These are phyloP conservation scores for Cygnus atratus DNA, from an alignment of 2,113 vertebrate species.

Conservation along the genomic window DNA sequence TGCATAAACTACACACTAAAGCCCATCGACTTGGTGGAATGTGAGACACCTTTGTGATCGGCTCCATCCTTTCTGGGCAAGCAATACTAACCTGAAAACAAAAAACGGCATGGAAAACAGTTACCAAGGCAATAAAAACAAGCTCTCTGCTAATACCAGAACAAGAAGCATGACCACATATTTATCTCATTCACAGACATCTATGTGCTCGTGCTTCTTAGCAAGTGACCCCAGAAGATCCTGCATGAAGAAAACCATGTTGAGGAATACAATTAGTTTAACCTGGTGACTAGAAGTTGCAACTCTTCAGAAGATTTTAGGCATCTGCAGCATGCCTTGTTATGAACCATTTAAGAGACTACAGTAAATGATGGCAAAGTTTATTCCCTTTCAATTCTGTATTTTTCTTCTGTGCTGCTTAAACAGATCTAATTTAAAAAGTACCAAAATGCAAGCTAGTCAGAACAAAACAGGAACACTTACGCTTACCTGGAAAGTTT, in stretches of 20 bases:
- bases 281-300: neutral
- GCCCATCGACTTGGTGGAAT: constrained; percentile 97
- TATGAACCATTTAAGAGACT: neutral
- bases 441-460: neutral
- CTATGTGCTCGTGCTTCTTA: neutral
- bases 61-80: constrained; percentile 98
- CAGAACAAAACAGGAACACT: neutral
- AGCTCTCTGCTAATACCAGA: neutral
- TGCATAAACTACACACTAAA: constrained; percentile 95
- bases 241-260: neutral
- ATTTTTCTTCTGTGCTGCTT: neutral
- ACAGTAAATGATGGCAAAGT: neutral
- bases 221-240: neutral
- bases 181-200: neutral
- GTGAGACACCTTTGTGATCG: constrained; percentile 97
- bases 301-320: neutral
- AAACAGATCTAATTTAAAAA: neutral
- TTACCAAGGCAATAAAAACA: neutral
- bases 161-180: neutral
- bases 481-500: neutral
- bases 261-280: neutral
- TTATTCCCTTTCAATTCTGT: neutral
- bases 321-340: neutral
- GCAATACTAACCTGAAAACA: constrained; percentile 92
- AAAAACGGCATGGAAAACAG: neutral